Percentiles rank a stretch among this genome's conserved stretches.
Conservation (phyloP, 2,888 invertebrate genomes). For the Iphiclides podalirius region DNA sequence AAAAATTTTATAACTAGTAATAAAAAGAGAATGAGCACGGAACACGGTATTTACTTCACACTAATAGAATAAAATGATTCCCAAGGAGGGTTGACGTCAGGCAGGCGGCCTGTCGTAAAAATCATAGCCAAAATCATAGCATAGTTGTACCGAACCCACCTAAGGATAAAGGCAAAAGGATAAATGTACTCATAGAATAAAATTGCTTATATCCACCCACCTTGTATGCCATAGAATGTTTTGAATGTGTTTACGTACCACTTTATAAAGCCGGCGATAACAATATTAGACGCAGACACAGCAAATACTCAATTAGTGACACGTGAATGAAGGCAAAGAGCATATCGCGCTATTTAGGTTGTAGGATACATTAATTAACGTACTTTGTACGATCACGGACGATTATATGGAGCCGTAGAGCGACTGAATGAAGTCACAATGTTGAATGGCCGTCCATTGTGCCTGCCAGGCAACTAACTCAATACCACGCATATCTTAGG, state of each 20-base stretch:
- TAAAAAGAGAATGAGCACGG: too few species aligned
- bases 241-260: neutral
- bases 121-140: too few species aligned
- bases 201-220: neutral
- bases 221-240: neutral
- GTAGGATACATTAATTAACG: slow-evolving; percentile 39
- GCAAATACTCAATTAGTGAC: slow-evolving; percentile 21
- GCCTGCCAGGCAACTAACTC: neutral
- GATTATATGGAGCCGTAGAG: slow-evolving; percentile 25
- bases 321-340: slow-evolving; percentile 30
- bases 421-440: slow-evolving; percentile 20
- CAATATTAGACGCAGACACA: slow-evolving; percentile 20
- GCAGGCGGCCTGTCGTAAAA: too few species aligned
- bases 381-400: slow-evolving; percentile 12
- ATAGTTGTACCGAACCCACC: too few species aligned
- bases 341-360: slow-evolving; percentile 36
- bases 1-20: neutral
- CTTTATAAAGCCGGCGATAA: slow-evolving; percentile 13
- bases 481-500: neutral
- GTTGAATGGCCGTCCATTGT: slow-evolving; percentile 6
- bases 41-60: too few species aligned
- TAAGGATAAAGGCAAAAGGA: too few species aligned
- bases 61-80: too few species aligned
- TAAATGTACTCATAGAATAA: too few species aligned
- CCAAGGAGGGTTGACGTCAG: too few species aligned